Conservation (phyloP, 2,113 vertebrate species). For the Thymallus thymallus region DNA sequence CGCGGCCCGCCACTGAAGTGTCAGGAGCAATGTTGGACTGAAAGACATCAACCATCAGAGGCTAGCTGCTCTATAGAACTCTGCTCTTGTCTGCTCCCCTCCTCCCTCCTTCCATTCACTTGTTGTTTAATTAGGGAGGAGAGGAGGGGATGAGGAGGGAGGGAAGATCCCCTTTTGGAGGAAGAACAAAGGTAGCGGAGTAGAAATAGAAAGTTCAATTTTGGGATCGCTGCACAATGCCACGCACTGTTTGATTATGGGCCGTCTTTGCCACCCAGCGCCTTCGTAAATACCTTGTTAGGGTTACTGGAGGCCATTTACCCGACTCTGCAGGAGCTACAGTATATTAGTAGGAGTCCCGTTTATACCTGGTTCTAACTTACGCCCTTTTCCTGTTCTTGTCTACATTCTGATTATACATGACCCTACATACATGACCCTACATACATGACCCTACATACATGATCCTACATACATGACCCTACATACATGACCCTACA, state of each 20-base stretch:
- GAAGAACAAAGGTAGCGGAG: slow-evolving; percentile 54
- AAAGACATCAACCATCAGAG: slow-evolving; percentile 30
- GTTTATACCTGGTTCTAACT: too few species aligned
- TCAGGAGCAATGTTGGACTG: slow-evolving; percentile 16
- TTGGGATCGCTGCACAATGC: slow-evolving; percentile 56
- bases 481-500: too few species aligned
- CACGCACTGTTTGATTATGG: slow-evolving; percentile 49
- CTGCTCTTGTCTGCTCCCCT: slow-evolving; percentile 35
- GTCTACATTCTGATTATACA: too few species aligned
- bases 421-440: too few species aligned
- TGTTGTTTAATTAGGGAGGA: slow-evolving; percentile 60
- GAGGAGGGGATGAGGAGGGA: slow-evolving; percentile 38
- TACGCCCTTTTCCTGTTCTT: too few species aligned
- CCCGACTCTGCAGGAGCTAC: too few species aligned
- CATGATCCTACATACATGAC: too few species aligned
- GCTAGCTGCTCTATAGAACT: slow-evolving; percentile 10
- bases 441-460: too few species aligned
- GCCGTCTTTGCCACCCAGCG: too few species aligned
- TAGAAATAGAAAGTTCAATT: slow-evolving; percentile 63
- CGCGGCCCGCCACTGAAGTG: slow-evolving; percentile 16
- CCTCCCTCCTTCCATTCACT: slow-evolving; percentile 31
- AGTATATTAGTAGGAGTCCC: too few species aligned
- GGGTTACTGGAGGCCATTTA: too few species aligned
- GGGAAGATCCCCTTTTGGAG: slow-evolving; percentile 39
- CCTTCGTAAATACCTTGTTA: too few species aligned